These are phyloP conservation scores for Charadrius vociferus DNA, from an alignment of 2,113 vertebrate species.

Conservation along the genomic window DNA sequence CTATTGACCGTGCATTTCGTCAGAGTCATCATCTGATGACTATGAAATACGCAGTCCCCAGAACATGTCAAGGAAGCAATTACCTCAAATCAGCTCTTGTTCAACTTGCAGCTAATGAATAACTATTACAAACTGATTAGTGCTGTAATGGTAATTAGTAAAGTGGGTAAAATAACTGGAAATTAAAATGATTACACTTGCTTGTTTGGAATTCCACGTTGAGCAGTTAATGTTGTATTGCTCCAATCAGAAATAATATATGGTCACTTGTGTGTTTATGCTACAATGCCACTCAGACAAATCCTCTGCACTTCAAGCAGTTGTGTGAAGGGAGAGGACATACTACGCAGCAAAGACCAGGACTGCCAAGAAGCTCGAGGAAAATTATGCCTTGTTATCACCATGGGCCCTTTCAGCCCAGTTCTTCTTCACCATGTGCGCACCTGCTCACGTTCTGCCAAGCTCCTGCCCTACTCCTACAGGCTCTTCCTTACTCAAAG, in stretches of 20 bases:
- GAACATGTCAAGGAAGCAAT: neutral
- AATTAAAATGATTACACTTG: constrained; percentile 16
- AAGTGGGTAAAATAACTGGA: constrained; percentile 17
- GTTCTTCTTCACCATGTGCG: neutral
- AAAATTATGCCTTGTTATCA: neutral
- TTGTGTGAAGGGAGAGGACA: neutral
- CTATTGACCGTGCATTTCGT: neutral
- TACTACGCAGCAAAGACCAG: neutral
- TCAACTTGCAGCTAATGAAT: constrained; percentile 23
- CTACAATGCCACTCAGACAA: neutral
- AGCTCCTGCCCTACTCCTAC: neutral
- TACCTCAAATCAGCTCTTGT: constrained; percentile 10
- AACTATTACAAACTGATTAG: constrained; percentile 30
- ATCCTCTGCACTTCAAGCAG: neutral
- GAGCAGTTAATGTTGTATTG: neutral
- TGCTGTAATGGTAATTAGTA: constrained; percentile 21
- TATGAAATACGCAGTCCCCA: neutral
- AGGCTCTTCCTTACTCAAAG: neutral
- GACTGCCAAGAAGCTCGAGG: neutral
- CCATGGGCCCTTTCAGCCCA: neutral
- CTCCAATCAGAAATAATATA: neutral
- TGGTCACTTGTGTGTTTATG: neutral
- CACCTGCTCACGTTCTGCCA: neutral
- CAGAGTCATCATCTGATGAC: neutral
- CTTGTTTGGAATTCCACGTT: neutral